Evolutionary conservation across 2,888 invertebrate genomes (phyloP).

Genomic region (Eristalis intricaria): DNA sequence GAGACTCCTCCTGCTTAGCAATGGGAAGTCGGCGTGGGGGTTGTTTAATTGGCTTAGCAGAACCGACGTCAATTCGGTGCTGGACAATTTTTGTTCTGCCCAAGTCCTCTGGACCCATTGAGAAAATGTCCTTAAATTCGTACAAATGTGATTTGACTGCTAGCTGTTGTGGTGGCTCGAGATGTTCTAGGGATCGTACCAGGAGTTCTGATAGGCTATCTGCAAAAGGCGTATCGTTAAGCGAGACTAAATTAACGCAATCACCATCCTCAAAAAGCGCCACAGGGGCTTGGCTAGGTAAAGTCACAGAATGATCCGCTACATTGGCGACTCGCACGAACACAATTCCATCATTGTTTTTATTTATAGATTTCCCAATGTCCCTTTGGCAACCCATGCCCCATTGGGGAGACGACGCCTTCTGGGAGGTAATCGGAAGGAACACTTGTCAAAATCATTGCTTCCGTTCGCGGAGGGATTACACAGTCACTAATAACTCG

Average conservation of each 20-base stretch:
- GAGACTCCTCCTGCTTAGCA: slow-evolving; percentile 27
- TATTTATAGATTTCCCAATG: slow-evolving; percentile 15
- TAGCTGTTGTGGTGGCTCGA: too few species aligned
- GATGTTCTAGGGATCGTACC: slow-evolving; percentile 2
- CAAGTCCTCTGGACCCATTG: slow-evolving; percentile 17
- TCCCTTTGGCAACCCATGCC: slow-evolving; percentile 12
- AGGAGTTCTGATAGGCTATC: neutral
- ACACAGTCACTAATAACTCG: neutral
- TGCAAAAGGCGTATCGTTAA: neutral
- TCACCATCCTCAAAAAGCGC: slow-evolving; percentile 12
- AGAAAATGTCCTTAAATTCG: slow-evolving; percentile 32
- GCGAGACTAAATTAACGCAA: neutral
- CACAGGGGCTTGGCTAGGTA: neutral
- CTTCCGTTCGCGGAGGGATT: slow-evolving; percentile 9
- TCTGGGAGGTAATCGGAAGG: neutral
- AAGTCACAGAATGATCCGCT: slow-evolving; percentile 15
- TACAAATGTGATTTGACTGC: slow-evolving; percentile 1
- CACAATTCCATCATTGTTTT: slow-evolving; percentile 4
- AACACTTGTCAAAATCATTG: neutral
- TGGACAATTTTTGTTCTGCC: slow-evolving; percentile 31
- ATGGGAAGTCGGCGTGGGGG: slow-evolving; percentile 24
- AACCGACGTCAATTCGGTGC: slow-evolving; percentile 39
- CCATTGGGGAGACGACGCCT: slow-evolving; percentile 17
- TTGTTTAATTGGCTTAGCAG: slow-evolving; percentile 24
- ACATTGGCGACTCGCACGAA: slow-evolving; percentile 13